Conservation (phyloP, 1,140 invertebrate genomes). For the Hetaerina americana region DNA sequence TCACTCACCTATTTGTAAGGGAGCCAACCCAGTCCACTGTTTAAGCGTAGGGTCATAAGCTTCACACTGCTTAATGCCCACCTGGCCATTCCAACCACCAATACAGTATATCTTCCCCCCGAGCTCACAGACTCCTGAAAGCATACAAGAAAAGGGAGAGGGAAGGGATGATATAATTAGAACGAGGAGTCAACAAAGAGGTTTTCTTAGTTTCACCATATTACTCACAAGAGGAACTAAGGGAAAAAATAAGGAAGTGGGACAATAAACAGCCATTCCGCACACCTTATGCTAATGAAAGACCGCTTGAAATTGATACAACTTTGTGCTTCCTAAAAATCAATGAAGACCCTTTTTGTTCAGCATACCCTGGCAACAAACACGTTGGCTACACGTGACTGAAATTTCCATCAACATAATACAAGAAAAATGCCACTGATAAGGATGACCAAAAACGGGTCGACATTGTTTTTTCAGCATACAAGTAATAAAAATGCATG, state of each 20-base stretch:
- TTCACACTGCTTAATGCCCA: conserved; percentile 60
- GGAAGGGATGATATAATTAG: not conserved
- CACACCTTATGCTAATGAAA: not conserved
- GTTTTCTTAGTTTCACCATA: not conserved
- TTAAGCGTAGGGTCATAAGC: conserved; percentile 47
- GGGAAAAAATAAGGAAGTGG: not conserved
- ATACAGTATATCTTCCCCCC: conserved; percentile 60
- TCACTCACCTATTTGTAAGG: conserved; percentile 43
- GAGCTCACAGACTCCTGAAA: conserved; percentile 51
- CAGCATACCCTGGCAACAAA: no score
- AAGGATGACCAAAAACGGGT: no score
- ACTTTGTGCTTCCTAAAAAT: not conserved
- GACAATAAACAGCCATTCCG: not conserved
- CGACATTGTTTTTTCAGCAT: not conserved
- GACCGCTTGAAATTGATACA: not conserved
- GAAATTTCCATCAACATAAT: no score
- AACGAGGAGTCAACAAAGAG: not conserved
- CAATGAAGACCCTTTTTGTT: not conserved
- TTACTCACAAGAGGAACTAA: not conserved
- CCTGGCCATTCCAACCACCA: conserved; percentile 68
- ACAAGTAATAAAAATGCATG: not conserved
- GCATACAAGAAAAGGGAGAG: not conserved
- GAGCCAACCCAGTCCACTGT: conserved; percentile 51
- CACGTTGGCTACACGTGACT: no score
- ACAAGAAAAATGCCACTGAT: no score